phyloP scores from a whole-genome alignment of 2,888 invertebrate species.

The Dasypogon diadema region DNA sequence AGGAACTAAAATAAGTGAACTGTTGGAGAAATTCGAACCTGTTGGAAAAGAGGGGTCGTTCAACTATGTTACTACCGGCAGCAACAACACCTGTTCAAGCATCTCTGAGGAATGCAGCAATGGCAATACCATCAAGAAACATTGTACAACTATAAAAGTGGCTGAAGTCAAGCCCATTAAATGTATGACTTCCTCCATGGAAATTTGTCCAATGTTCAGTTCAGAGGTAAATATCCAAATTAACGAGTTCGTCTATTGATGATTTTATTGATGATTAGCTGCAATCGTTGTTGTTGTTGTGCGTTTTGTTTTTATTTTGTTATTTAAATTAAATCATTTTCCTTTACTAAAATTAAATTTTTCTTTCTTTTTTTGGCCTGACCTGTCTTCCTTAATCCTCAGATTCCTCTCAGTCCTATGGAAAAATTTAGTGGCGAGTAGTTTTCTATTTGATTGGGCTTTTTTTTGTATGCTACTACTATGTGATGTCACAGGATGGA shows the following conservation, averaged over 20 bases:
- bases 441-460: too few relatives aligned
- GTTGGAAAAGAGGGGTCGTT: background rate
- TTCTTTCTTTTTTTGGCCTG: constrained; percentile 38
- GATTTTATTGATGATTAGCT: background rate
- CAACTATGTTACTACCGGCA: constrained; percentile 26
- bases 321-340: constrained; percentile 39
- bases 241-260: constrained; percentile 37
- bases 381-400: too few relatives aligned
- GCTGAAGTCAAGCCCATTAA: constrained; percentile 65
- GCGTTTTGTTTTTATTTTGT: constrained; percentile 6
- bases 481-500: too few relatives aligned
- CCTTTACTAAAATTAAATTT: constrained; percentile 27
- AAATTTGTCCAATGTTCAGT: constrained; percentile 67
- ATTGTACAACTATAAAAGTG: constrained; percentile 59
- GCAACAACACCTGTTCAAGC: background rate
- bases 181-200: constrained; percentile 66
- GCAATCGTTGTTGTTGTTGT: constrained; percentile 3
- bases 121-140: constrained; percentile 48
- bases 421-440: too few relatives aligned
- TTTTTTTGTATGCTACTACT: too few relatives aligned
- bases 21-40: constrained; percentile 65
- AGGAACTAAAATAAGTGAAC: constrained; percentile 62
- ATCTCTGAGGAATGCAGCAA: constrained; percentile 32
- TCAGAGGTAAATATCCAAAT: constrained; percentile 69
- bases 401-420: too few relatives aligned